phyloP scores from a whole-genome alignment of 2,113 vertebrate species.

The Paramormyrops kingsleyae region DNA sequence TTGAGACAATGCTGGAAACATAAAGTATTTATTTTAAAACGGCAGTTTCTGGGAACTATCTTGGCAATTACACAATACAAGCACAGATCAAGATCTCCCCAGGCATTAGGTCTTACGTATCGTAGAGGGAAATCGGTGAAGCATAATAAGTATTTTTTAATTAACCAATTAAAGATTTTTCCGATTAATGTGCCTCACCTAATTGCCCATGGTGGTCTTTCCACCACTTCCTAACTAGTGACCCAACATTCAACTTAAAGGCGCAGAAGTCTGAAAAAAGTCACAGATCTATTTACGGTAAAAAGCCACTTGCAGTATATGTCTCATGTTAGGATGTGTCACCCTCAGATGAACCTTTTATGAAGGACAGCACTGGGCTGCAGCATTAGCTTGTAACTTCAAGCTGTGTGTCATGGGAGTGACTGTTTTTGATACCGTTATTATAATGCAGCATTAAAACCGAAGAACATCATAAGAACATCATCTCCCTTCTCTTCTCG shows the following conservation, averaged over 20 bases:
- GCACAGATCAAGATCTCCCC: not conserved
- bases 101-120: not conserved
- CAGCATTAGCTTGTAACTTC: not conserved
- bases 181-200: not conserved
- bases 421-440: conserved; percentile 3
- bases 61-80: not conserved
- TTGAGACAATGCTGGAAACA: not conserved
- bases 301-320: not conserved
- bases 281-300: not conserved
- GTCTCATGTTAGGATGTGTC: not conserved
- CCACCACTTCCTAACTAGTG: not conserved
- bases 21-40: not conserved
- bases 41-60: not conserved
- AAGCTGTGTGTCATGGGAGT: not conserved
- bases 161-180: not conserved
- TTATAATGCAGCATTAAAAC: not conserved
- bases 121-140: not conserved
- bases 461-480: not conserved
- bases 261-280: not conserved
- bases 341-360: not conserved
- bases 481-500: not conserved
- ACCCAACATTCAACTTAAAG: not conserved
- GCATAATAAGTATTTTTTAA: not conserved
- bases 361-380: not conserved
- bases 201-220: not conserved